A percentile compares a stretch with the other conserved stretches of the same genome.
Evolutionary conservation across 2,888 invertebrate genomes (phyloP).

Genomic region (Ferdinandea cuprea): DNA sequence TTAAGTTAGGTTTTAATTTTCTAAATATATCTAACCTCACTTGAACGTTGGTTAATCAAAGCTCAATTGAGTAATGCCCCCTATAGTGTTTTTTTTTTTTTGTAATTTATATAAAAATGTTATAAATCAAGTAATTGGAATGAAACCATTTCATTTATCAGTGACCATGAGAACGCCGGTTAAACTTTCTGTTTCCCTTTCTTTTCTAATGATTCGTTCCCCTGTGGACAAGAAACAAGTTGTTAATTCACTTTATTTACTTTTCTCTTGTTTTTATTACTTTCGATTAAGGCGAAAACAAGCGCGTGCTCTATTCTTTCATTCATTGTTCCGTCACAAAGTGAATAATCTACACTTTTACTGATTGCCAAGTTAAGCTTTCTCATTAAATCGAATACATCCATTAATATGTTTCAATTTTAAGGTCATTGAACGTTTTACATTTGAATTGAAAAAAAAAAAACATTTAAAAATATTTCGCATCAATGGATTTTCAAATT

Average conservation of each 20-base stretch:
- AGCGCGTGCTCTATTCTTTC: background rate
- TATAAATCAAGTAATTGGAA: background rate
- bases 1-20: background rate
- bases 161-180: background rate
- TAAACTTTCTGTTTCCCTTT: conserved; percentile 14
- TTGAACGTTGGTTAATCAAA: background rate
- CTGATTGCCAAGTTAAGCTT: conserved; percentile 5
- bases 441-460: no score
- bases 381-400: conserved; percentile 11
- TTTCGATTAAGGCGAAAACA: conserved; percentile 1
- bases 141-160: background rate
- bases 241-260: background rate
- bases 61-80: background rate
- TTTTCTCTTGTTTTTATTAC: conserved; percentile 4
- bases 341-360: conserved; percentile 16
- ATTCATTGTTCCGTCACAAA: conserved; percentile 4
- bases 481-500: no score
- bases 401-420: conserved; percentile 20
- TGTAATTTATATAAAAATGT: background rate
- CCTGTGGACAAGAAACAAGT: background rate
- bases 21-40: background rate
- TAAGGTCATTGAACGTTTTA: no score
- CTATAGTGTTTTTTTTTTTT: background rate
- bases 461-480: no score
- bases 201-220: background rate